Percentiles rank a stretch among this genome's conserved stretches.
Conservation (phyloP, 2,888 invertebrate genomes). For the Uropetala carovei region DNA sequence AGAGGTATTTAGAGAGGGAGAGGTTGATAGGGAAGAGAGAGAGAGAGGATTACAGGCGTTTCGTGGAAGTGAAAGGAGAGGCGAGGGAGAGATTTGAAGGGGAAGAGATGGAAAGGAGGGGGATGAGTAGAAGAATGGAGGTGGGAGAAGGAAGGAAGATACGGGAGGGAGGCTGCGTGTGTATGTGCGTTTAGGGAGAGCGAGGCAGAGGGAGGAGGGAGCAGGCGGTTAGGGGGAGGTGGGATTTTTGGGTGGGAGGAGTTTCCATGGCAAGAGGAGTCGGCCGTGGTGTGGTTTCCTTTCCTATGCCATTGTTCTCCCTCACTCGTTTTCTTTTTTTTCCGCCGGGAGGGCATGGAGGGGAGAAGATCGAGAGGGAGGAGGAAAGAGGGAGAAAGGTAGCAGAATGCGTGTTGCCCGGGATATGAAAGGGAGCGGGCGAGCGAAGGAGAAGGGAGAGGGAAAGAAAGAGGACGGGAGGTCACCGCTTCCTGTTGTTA, state of each 20-base stretch:
- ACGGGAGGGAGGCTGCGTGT: not conserved
- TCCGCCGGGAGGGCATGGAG: not conserved
- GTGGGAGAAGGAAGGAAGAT: not conserved
- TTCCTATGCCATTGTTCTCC: constrained; percentile 14
- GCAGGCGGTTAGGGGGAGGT: not conserved
- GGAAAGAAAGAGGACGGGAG: not conserved
- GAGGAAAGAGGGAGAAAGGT: not conserved
- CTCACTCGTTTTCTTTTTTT: not conserved
- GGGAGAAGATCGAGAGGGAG: not conserved
- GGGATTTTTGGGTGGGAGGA: not conserved
- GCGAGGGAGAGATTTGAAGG: not conserved
- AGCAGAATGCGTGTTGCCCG: constrained; percentile 42
- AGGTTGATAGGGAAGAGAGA: not conserved
- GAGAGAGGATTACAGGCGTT: not conserved
- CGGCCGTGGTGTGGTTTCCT: not conserved
- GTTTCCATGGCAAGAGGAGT: not conserved
- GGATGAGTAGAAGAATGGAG: not conserved
- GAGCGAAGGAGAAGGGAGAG: not conserved
- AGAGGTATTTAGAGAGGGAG: not conserved
- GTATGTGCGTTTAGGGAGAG: not conserved
- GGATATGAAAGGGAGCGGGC: constrained; percentile 21
- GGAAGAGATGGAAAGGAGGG: not conserved
- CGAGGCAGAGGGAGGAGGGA: too few relatives aligned
- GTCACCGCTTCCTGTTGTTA: constrained; percentile 59
- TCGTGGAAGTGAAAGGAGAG: not conserved